These are phyloP conservation scores for Trissoscelio sp. DNA, from an alignment of 2,888 invertebrate species.

Conservation along the genomic window DNA sequence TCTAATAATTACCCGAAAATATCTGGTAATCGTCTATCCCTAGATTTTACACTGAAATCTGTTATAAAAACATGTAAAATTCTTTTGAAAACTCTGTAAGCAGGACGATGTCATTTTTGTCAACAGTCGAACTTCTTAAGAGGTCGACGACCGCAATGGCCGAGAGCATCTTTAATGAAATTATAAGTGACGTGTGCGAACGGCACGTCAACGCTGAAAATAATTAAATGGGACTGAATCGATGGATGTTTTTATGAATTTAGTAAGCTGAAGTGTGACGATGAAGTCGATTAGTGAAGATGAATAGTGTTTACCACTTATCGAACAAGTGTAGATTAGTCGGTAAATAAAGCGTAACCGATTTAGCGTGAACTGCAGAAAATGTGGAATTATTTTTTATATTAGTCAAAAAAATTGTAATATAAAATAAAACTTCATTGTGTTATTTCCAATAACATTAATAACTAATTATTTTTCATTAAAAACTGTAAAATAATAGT, in stretches of 20 bases:
- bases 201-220: slow-evolving; percentile 9
- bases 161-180: slow-evolving; percentile 56
- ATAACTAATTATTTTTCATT: no score
- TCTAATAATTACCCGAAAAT: no score
- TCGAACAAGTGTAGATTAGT: slow-evolving; percentile 22
- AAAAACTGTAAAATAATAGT: no score
- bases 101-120: no score
- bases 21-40: no score
- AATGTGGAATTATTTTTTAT: not conserved
- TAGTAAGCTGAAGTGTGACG: not conserved
- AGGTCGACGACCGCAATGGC: slow-evolving; percentile 58
- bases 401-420: not conserved
- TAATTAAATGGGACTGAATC: slow-evolving; percentile 22
- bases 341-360: slow-evolving; percentile 37
- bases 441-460: no score
- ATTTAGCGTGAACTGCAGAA: slow-evolving; percentile 16
- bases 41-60: no score
- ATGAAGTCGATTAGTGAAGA: not conserved
- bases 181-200: slow-evolving; percentile 41
- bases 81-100: no score
- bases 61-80: no score
- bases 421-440: no score
- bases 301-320: not conserved
- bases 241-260: not conserved
- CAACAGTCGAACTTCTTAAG: slow-evolving; percentile 18